A percentile compares a stretch with the other conserved stretches of the same genome.
These are phyloP conservation scores for Conus ventricosus DNA, from an alignment of 1,140 invertebrate species.

Conservation along the genomic window DNA sequence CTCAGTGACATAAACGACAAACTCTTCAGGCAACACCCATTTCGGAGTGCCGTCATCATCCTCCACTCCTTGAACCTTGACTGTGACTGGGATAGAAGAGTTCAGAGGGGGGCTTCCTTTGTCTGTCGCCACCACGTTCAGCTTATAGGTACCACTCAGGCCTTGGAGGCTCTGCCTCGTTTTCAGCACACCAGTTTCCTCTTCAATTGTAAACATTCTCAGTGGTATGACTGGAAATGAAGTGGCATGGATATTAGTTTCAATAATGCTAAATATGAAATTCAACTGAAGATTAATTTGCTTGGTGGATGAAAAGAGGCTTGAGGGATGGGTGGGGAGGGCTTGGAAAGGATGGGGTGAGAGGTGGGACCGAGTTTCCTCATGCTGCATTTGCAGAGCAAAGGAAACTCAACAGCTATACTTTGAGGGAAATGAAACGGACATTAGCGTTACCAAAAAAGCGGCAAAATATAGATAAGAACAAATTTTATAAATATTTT, in stretches of 20 bases:
- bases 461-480: no score
- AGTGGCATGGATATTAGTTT: background rate
- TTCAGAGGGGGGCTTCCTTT: conserved; percentile 38
- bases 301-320: no score
- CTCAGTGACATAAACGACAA: conserved; percentile 39
- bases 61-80: conserved; percentile 54
- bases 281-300: no score
- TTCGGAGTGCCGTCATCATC: conserved; percentile 57
- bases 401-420: no score
- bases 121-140: conserved; percentile 48
- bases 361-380: no score
- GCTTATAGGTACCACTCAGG: conserved; percentile 29
- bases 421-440: no score
- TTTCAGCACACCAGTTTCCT: conserved; percentile 41
- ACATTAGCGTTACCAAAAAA: no score
- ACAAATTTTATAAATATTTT: no score
- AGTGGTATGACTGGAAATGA: background rate
- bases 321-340: no score
- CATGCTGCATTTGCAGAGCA: no score
- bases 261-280: background rate
- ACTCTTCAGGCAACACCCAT: conserved; percentile 44
- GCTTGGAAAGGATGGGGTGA: no score
- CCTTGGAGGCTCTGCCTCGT: conserved; percentile 36
- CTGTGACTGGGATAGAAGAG: conserved; percentile 30
- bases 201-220: conserved; percentile 40